Percentiles rank a stretch among this genome's conserved stretches.
These are phyloP conservation scores for Anniella stebbinsi DNA, from an alignment of 2,797 vertebrate genomes.

Conservation along the genomic window DNA sequence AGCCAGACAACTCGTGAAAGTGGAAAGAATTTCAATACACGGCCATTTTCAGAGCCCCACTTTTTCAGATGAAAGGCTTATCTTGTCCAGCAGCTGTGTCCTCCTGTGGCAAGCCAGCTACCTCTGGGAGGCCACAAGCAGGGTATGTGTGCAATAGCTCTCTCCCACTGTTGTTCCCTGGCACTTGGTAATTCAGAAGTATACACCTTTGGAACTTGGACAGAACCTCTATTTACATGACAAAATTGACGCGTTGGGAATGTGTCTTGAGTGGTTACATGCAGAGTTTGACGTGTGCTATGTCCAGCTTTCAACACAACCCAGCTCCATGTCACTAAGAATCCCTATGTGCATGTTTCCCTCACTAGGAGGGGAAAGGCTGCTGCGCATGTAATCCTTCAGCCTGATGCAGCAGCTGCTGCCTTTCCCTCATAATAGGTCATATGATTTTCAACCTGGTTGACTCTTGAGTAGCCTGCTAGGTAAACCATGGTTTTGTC, in stretches of 20 bases:
- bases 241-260: background rate
- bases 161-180: background rate
- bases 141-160: no score
- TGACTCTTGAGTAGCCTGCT: background rate
- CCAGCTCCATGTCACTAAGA: background rate
- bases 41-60: background rate
- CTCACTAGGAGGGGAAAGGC: no score
- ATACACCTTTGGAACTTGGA: background rate
- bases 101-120: background rate
- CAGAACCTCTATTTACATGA: background rate
- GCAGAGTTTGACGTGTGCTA: background rate
- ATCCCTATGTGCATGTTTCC: background rate
- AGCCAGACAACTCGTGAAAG: constrained; percentile 9
- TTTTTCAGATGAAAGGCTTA: background rate
- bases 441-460: background rate
- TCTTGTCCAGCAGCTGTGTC: background rate
- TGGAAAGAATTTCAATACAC: constrained; percentile 44
- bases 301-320: background rate
- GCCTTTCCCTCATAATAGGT: background rate
- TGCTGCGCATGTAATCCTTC: background rate
- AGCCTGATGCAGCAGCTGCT: background rate
- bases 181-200: background rate
- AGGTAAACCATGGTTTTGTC: background rate
- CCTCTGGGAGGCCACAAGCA: no score
- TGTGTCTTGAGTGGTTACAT: no score